phyloP scores from a whole-genome alignment of 2,113 vertebrate species.

The Equus przewalskii region DNA sequence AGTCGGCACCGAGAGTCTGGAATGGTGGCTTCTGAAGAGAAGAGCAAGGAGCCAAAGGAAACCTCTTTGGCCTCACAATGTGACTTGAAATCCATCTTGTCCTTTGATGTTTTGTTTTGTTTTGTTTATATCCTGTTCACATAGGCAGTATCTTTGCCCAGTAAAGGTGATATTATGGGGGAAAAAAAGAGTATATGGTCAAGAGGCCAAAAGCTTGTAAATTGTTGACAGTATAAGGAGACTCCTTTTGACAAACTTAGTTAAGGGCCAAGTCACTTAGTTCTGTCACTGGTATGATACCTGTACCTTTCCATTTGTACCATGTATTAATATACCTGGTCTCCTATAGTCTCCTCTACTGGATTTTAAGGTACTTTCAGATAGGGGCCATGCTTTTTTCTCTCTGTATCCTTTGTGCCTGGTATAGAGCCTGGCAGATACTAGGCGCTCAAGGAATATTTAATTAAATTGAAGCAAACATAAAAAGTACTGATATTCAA shows the following conservation, averaged over 20 bases:
- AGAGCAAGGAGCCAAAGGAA: background rate
- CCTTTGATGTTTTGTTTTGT: background rate
- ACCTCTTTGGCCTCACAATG: background rate
- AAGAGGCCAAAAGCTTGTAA: background rate
- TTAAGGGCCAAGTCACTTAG: background rate
- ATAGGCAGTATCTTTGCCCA: background rate
- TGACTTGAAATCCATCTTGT: background rate
- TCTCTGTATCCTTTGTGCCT: background rate
- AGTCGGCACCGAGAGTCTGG: background rate
- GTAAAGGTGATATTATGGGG: background rate
- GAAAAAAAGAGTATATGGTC: background rate
- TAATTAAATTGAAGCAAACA: constrained; percentile 53
- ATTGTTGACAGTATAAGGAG: background rate
- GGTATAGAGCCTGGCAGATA: background rate
- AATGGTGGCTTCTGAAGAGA: background rate
- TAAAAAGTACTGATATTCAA: background rate
- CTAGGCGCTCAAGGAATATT: background rate
- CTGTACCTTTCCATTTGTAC: background rate
- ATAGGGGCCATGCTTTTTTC: background rate
- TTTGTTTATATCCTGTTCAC: background rate
- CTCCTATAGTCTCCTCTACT: background rate
- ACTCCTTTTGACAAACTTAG: background rate
- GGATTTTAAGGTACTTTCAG: background rate
- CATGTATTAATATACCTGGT: background rate
- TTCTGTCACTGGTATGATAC: background rate